Conservation (phyloP, 2,797 vertebrate species). For the Anguilla pacifica region DNA sequence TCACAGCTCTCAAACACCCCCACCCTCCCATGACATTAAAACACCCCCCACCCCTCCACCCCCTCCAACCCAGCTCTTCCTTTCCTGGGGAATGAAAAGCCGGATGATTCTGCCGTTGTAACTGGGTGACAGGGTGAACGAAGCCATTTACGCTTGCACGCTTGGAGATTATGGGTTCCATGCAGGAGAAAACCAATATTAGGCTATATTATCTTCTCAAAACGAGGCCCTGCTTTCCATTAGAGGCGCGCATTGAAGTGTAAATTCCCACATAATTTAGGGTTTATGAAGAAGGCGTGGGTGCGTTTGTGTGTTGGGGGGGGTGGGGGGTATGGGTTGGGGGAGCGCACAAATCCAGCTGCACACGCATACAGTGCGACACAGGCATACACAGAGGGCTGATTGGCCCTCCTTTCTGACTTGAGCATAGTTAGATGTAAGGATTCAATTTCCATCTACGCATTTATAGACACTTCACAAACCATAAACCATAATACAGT, state of each 20-base stretch:
- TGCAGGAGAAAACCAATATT: slow-evolving; percentile 50
- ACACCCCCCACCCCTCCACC: neutral
- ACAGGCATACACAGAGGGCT: slow-evolving; percentile 43
- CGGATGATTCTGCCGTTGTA: slow-evolving; percentile 48
- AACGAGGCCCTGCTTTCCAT: slow-evolving; percentile 35
- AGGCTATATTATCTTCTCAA: slow-evolving; percentile 55
- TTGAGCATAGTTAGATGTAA: slow-evolving; percentile 41
- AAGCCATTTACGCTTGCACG: slow-evolving; percentile 45
- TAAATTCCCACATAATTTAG: slow-evolving; percentile 53
- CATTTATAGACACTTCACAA: slow-evolving; percentile 33
- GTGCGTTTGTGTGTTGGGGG: neutral
- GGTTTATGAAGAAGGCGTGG: slow-evolving; percentile 20
- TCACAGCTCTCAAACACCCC: neutral
- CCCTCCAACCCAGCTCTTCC: slow-evolving; percentile 26
- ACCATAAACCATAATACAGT: neutral
- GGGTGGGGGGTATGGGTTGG: neutral
- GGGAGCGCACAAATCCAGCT: slow-evolving; percentile 54
- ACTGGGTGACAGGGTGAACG: slow-evolving; percentile 59
- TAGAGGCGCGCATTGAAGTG: slow-evolving; percentile 36
- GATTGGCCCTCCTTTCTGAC: slow-evolving; percentile 49
- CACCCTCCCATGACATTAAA: slow-evolving; percentile 19
- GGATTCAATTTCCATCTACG: slow-evolving; percentile 55
- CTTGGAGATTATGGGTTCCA: slow-evolving; percentile 49
- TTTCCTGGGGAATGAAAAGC: slow-evolving; percentile 26
- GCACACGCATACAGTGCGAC: slow-evolving; percentile 44